Percentiles rank a stretch among this genome's conserved stretches.
phyloP scores from a whole-genome alignment of 2,888 invertebrate species.

The Andrena dorsata region DNA sequence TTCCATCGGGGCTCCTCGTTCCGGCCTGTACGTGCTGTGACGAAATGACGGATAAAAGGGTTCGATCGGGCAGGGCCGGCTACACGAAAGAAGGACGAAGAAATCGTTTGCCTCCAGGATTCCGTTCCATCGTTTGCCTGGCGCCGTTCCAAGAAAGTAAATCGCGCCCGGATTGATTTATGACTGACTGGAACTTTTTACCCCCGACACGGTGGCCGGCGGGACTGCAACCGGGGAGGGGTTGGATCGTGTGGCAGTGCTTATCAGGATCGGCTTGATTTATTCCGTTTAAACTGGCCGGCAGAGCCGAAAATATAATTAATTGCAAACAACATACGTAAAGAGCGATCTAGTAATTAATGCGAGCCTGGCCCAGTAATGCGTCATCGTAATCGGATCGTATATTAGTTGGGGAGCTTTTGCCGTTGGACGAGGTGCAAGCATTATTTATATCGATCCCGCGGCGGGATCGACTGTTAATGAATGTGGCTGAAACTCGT shows the following conservation, averaged over 20 bases:
- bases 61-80: constrained; percentile 40
- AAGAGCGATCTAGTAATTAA: constrained; percentile 50
- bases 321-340: constrained; percentile 51
- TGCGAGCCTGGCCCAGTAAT: constrained; percentile 11
- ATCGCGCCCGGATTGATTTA: constrained; percentile 74
- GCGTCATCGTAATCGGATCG: constrained; percentile 43
- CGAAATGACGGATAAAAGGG: constrained; percentile 63
- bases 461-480: constrained; percentile 10
- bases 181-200: constrained; percentile 72
- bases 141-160: constrained; percentile 71
- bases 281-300: constrained; percentile 59
- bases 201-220: constrained; percentile 40
- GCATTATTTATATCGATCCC: constrained; percentile 16
- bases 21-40: constrained; percentile 47
- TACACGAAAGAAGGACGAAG: constrained; percentile 68
- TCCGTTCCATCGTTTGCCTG: constrained; percentile 69
- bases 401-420: constrained; percentile 19
- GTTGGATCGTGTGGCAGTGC: constrained; percentile 33
- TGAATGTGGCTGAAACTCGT: background rate
- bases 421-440: constrained; percentile 4
- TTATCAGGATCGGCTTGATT: constrained; percentile 68
- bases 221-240: background rate
- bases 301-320: constrained; percentile 56
- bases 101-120: constrained; percentile 68
- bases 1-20: constrained; percentile 33